Evolutionary conservation across 92 coral and sea anemone species (phyloP).

Genomic region (Porites cylindrica): DNA sequence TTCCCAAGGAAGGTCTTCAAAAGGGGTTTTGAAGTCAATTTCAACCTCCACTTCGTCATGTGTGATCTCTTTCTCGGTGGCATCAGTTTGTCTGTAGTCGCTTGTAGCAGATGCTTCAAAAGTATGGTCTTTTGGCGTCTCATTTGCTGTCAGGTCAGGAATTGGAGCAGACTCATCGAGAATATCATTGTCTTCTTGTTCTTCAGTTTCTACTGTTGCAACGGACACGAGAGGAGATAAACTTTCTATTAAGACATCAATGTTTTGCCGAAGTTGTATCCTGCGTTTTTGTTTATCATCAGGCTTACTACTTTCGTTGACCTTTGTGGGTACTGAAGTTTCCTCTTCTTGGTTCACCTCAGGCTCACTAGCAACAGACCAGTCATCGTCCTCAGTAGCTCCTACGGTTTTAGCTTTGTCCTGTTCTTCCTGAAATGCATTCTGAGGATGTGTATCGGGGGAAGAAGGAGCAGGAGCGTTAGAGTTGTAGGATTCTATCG

Average conservation of each 20-base stretch:
- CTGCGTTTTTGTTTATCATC: slow-evolving; percentile 31
- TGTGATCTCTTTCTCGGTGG: background rate
- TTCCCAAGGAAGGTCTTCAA: slow-evolving; percentile 95
- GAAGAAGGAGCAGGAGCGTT: background rate
- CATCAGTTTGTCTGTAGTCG: slow-evolving; percentile 9
- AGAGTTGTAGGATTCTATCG: slow-evolving; percentile 45
- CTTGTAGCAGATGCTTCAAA: background rate
- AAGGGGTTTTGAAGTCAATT: slow-evolving; percentile 61
- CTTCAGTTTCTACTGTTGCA: background rate
- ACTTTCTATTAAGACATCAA: background rate
- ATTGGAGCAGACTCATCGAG: background rate
- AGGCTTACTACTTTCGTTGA: background rate
- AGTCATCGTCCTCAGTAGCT: background rate
- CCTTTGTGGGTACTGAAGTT: background rate
- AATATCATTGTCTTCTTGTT: background rate
- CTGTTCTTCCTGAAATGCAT: slow-evolving; percentile 13
- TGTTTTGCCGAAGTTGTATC: background rate
- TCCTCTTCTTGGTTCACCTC: background rate
- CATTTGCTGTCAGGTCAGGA: background rate
- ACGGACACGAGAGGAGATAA: background rate
- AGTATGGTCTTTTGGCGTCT: background rate
- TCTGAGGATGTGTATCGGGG: background rate
- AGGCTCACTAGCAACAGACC: background rate
- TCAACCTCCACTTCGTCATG: slow-evolving; percentile 40
- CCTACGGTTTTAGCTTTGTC: background rate